Evolutionary conservation across 2,888 invertebrate genomes (phyloP).

Genomic region (Rhaphigaster nebulosa): DNA sequence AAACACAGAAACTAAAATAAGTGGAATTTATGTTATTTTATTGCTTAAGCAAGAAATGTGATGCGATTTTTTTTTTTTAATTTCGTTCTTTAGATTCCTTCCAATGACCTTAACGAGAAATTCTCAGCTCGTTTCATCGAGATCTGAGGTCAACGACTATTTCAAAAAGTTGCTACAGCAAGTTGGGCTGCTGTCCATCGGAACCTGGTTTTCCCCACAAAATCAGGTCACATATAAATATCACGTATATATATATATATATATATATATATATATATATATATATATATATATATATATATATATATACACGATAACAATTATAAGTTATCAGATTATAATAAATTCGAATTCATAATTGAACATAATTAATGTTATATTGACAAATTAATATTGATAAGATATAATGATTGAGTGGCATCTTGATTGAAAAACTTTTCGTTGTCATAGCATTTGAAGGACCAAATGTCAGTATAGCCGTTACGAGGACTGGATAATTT

Average conservation of each 20-base stretch:
- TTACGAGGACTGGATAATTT: too few relatives aligned
- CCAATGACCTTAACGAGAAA: not conserved
- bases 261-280: too few relatives aligned
- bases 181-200: not conserved
- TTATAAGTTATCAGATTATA: not conserved
- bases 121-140: not conserved
- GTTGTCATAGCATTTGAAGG: too few relatives aligned
- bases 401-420: too few relatives aligned
- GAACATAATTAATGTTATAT: too few relatives aligned
- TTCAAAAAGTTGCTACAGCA: not conserved
- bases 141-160: slow-evolving; percentile 22
- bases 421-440: too few relatives aligned
- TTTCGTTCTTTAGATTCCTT: not conserved
- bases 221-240: not conserved
- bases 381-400: too few relatives aligned
- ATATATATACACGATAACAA: not conserved
- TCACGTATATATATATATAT: not conserved
- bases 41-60: not conserved
- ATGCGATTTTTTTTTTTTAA: not conserved
- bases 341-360: not conserved
- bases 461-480: too few relatives aligned
- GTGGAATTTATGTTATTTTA: not conserved
- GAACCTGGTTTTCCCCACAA: not conserved
- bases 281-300: too few relatives aligned
- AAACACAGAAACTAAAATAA: too few relatives aligned